Percentiles rank a stretch among this genome's conserved stretches.
phyloP scores from a whole-genome alignment of 1,140 invertebrate species.

The Helicoverpa zea region DNA sequence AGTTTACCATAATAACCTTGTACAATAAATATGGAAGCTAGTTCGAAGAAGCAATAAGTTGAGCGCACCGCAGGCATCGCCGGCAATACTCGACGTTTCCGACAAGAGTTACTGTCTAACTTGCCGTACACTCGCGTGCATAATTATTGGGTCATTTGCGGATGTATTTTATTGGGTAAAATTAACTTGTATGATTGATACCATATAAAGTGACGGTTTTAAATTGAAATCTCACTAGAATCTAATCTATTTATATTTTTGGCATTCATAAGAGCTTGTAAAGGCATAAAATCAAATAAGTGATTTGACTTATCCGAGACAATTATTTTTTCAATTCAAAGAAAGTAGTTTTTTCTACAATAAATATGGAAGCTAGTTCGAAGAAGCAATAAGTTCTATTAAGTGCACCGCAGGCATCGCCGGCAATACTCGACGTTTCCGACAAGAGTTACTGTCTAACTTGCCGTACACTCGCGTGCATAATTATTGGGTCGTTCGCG shows the following conservation, averaged over 20 bases:
- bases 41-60: slow-evolving; percentile 48
- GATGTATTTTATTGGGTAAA: too few species aligned
- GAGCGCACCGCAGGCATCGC: slow-evolving; percentile 56
- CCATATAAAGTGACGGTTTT: too few species aligned
- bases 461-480: slow-evolving; percentile 13
- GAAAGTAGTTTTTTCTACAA: too few species aligned
- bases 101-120: slow-evolving; percentile 59
- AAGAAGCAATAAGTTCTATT: slow-evolving; percentile 47
- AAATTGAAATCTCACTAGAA: too few species aligned
- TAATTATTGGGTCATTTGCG: neutral
- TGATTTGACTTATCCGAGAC: too few species aligned
- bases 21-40: slow-evolving; percentile 60
- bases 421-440: slow-evolving; percentile 35
- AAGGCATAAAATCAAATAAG: too few species aligned
- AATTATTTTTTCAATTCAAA: too few species aligned
- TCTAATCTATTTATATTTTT: too few species aligned
- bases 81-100: slow-evolving; percentile 35
- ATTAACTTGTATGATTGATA: too few species aligned
- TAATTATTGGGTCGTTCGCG: neutral
- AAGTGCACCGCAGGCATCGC: slow-evolving; percentile 56
- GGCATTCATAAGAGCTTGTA: too few species aligned
- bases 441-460: slow-evolving; percentile 59
- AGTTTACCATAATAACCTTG: slow-evolving; percentile 38
- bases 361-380: slow-evolving; percentile 59
- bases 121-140: slow-evolving; percentile 13